These are phyloP conservation scores for Palaemon carinicauda DNA, from an alignment of 1,140 invertebrate genomes.

Conservation along the genomic window DNA sequence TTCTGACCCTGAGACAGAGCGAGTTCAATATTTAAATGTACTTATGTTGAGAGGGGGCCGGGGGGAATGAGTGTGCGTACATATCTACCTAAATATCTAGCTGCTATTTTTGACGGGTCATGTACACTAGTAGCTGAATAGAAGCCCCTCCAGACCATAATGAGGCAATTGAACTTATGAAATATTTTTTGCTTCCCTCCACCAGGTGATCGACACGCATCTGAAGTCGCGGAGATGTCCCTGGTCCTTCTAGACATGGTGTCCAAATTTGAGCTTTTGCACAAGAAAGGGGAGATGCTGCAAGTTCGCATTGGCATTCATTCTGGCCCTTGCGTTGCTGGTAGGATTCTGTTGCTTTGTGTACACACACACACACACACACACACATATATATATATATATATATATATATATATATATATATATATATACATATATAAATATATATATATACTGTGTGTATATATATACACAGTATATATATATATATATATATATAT, in stretches of 20 bases:
- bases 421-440: too few relatives aligned
- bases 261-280: slow-evolving; percentile 69
- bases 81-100: neutral
- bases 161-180: neutral
- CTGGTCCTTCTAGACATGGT: slow-evolving; percentile 71
- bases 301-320: slow-evolving; percentile 72
- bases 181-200: neutral
- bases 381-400: too few relatives aligned
- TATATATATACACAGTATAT: too few relatives aligned
- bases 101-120: too few relatives aligned
- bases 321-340: slow-evolving; percentile 65
- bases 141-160: neutral
- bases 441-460: too few relatives aligned
- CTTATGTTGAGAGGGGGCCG: neutral
- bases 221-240: slow-evolving; percentile 96
- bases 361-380: too few relatives aligned
- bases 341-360: neutral
- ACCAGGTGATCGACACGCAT: slow-evolving; percentile 82
- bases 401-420: too few relatives aligned
- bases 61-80: neutral
- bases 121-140: neutral
- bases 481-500: too few relatives aligned
- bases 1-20: too few relatives aligned
- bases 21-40: too few relatives aligned
- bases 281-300: slow-evolving; percentile 69